phyloP scores from a whole-genome alignment of 1,140 invertebrate species.

The Cryptotermes secundus region DNA sequence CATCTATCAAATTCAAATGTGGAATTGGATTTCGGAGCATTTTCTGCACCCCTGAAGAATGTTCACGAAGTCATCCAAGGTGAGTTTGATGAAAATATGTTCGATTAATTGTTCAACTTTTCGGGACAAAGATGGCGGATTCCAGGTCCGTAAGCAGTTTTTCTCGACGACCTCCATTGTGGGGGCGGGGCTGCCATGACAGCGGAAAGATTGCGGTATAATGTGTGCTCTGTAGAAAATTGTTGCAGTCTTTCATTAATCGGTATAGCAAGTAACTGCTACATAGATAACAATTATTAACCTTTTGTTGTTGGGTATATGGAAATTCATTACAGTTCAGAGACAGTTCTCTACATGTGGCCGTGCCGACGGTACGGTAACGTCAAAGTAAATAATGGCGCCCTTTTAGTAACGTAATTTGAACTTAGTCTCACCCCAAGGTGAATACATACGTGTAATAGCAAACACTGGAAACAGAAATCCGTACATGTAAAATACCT shows the following conservation, averaged over 20 bases:
- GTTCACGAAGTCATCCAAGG: conserved; percentile 38
- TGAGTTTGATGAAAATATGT: conserved; percentile 43
- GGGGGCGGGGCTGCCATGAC: conserved; percentile 45
- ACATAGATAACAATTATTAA: not conserved
- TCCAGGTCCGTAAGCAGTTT: conserved; percentile 37
- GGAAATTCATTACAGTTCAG: not conserved
- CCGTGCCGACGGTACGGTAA: not conserved
- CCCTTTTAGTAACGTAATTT: not conserved
- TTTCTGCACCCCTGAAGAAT: conserved; percentile 41
- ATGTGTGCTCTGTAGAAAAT: not conserved
- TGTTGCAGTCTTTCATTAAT: not conserved
- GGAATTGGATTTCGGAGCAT: conserved; percentile 44
- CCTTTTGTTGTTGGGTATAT: not conserved
- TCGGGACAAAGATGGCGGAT: conserved; percentile 46
- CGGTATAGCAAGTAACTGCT: not conserved
- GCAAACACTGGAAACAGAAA: too few species aligned
- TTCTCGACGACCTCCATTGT: conserved; percentile 35
- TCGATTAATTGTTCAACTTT: conserved; percentile 42
- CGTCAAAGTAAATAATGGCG: not conserved
- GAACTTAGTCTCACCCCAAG: too few species aligned
- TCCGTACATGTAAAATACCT: not conserved
- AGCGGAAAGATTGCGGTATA: conserved; percentile 35
- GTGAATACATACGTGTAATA: not conserved
- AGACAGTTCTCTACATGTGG: not conserved
- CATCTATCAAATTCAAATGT: conserved; percentile 40